Base-by-base conservation (phyloP, 2,888 invertebrate genomes). In the Cheilosia grossa region DNA sequence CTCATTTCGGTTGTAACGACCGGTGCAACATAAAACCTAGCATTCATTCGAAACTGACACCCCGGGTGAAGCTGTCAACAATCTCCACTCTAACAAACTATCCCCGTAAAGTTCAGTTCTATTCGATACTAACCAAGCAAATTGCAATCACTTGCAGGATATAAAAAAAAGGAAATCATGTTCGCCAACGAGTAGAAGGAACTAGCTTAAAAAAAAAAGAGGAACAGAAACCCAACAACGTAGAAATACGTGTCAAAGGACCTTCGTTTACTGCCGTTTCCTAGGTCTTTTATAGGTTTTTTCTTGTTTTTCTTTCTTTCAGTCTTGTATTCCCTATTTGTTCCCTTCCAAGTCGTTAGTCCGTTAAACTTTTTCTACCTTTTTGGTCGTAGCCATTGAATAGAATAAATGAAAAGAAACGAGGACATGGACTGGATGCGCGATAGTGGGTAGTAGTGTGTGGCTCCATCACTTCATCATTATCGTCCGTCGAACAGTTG, bases 201-300 rank as follows among this genome's bases (percentile, higher is more conserved):
- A 47, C 33, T 67, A 74, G 6, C 72, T 67, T 67, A 72, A 81
- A 75, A 81, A 85, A 77, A n/a, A 51, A 21, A 9, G 27, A 3
- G 2, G 2, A 27, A 27, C 6, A 27, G 6, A 30, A 30, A 7
- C 30, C 30, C 7, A 13, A 49, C 49, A 21, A 21, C 49, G 75
- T 81, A 47, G 75, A 77, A 85, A 70, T 81, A 85, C 85, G 85
- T 85, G 81, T 85, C 85, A 85, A 85, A 85, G 81, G 85, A 80
- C 75, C 80, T 81, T 77, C 54, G 64, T 58, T 64, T 40, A 64
- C 74, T 66, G 37, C 63, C 64, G 72, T 70, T 82, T 66, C 47
- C 47, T 80, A 74, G 56, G 51, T 63, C 49, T 67, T 49, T 59
- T 61, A 33, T 61, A 58, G 67, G 47, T 69, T 75, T 17, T n/a